Conservation (phyloP, 2,113 vertebrate species). For the Paracanthobrama guichenoti region DNA sequence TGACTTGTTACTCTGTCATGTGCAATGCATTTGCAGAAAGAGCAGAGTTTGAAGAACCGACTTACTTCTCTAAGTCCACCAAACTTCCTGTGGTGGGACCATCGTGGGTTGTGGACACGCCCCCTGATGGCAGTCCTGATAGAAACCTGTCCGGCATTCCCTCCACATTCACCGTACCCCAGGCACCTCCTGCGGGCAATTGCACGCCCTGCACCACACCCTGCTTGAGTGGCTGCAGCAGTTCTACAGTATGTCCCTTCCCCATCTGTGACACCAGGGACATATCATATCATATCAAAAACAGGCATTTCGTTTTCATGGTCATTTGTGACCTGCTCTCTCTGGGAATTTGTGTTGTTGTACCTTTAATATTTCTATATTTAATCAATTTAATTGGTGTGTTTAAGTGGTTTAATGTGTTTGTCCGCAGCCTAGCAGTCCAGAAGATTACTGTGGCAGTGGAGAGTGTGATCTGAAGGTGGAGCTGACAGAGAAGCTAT, state of each 20-base stretch:
- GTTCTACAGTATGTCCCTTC: slow-evolving; percentile 81
- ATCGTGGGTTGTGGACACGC: slow-evolving; percentile 34
- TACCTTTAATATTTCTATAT: not conserved
- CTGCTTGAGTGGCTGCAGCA: slow-evolving; percentile 81
- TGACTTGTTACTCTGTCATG: not conserved
- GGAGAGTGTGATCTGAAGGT: slow-evolving; percentile 86
- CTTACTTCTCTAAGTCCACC: slow-evolving; percentile 36
- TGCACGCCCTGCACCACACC: slow-evolving; percentile 75
- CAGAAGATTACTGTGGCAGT: slow-evolving; percentile 87
- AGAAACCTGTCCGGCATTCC: slow-evolving; percentile 69
- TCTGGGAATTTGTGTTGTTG: not conserved
- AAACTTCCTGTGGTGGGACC: slow-evolving; percentile 23
- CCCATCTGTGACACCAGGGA: not conserved
- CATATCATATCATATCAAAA: not conserved
- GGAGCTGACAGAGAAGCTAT: slow-evolving; percentile 93
- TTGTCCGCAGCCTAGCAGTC: slow-evolving; percentile 86
- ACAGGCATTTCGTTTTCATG: not conserved
- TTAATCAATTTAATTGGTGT: not conserved
- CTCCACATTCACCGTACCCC: slow-evolving; percentile 77
- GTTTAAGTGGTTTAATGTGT: not conserved
- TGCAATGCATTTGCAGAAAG: slow-evolving; percentile 42
- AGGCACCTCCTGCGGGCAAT: slow-evolving; percentile 68
- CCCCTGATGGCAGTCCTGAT: slow-evolving; percentile 53
- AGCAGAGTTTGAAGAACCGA: slow-evolving; percentile 37
- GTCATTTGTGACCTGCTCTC: not conserved